Conservation (phyloP, 2,797 vertebrate species). For the Scomberomorus guttatus region DNA sequence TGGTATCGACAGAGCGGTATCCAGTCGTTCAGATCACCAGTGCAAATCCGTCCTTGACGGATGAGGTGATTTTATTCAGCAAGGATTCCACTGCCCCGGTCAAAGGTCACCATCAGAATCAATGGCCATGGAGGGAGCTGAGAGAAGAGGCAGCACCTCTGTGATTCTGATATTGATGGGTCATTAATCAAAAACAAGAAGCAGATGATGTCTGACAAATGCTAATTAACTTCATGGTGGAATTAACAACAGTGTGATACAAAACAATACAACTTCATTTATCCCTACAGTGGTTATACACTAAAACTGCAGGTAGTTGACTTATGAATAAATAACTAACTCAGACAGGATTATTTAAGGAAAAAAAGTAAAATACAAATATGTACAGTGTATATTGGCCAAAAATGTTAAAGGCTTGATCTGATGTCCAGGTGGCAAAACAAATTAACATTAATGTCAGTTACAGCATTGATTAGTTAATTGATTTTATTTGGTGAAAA, state of each 20-base stretch:
- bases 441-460: not conserved
- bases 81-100: conserved; percentile 46
- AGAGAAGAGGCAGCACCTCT: conserved; percentile 18
- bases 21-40: conserved; percentile 63
- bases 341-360: not conserved
- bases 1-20: conserved; percentile 66
- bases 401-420: not conserved
- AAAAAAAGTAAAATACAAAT: no score
- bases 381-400: no score
- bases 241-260: no score
- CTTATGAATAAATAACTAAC: not conserved
- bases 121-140: conserved; percentile 58
- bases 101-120: conserved; percentile 69
- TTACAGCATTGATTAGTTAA: no score
- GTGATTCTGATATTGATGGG: conserved; percentile 41
- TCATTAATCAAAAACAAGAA: conserved; percentile 41
- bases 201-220: not conserved
- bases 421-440: not conserved
- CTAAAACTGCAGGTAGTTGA: not conserved
- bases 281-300: not conserved
- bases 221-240: no score
- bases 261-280: not conserved
- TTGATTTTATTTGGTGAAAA: no score
- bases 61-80: conserved; percentile 66
- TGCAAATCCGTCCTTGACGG: conserved; percentile 65